A percentile compares a stretch with the other conserved stretches of the same genome.
These are phyloP conservation scores for Teleiodes luculella DNA, from an alignment of 2,888 invertebrate genomes.

Conservation along the genomic window DNA sequence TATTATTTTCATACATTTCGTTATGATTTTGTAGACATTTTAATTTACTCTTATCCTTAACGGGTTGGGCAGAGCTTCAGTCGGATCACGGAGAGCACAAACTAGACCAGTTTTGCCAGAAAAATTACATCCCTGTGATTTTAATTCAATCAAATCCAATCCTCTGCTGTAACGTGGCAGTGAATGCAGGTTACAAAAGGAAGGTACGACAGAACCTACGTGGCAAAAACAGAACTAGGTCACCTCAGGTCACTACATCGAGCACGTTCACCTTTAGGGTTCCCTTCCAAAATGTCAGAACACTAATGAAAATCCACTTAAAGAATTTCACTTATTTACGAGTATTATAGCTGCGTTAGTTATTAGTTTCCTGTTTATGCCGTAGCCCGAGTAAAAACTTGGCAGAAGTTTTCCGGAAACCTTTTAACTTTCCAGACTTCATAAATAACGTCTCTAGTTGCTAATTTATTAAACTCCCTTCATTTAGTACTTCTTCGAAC, in stretches of 20 bases:
- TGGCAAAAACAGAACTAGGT: conserved; percentile 29
- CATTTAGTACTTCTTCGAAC: too few relatives aligned
- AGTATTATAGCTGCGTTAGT: too few relatives aligned
- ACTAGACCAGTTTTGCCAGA: too few relatives aligned
- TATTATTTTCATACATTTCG: too few relatives aligned
- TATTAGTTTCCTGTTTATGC: neutral
- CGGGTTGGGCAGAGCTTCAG: too few relatives aligned
- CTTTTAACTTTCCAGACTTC: conserved; percentile 3
- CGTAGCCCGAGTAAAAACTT: neutral
- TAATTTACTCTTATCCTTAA: too few relatives aligned
- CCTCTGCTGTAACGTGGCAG: neutral
- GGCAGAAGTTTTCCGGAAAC: neutral
- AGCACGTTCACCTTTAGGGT: conserved; percentile 12
- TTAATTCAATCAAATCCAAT: neutral
- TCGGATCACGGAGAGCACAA: too few relatives aligned
- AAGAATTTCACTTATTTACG: too few relatives aligned
- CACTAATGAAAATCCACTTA: too few relatives aligned
- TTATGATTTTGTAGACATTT: too few relatives aligned
- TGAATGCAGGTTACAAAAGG: neutral
- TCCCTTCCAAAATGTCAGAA: neutral
- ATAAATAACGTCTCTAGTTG: neutral
- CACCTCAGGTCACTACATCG: conserved; percentile 20
- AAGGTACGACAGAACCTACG: neutral
- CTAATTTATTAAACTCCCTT: neutral
- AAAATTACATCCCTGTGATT: too few relatives aligned